Evolutionary conservation across 2,888 invertebrate genomes (phyloP).

Genomic region (Abscondita cerata): DNA sequence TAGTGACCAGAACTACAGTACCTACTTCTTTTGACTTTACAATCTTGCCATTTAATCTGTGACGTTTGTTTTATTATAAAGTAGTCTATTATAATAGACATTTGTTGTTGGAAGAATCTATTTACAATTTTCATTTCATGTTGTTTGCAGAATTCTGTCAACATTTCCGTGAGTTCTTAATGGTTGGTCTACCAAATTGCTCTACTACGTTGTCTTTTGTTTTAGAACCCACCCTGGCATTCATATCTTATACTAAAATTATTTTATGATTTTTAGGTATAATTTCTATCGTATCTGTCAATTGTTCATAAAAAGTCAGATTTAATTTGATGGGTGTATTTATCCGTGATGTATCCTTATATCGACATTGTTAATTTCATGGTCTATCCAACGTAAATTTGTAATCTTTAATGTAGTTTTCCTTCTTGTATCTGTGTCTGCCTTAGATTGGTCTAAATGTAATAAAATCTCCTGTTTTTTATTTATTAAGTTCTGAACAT

Average conservation of each 20-base stretch:
- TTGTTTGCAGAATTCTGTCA: not conserved
- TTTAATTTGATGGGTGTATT: not conserved
- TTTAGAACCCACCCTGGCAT: not conserved
- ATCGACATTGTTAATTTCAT: not conserved
- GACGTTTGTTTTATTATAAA: not conserved
- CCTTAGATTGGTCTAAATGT: too few relatives aligned
- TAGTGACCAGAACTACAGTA: too few relatives aligned
- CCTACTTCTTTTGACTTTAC: too few relatives aligned
- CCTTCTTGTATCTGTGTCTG: not conserved
- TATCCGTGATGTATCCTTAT: not conserved
- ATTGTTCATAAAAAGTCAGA: not conserved
- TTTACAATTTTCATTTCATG: not conserved
- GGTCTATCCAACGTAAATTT: not conserved
- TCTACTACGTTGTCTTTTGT: not conserved
- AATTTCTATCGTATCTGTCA: not conserved
- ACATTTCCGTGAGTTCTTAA: not conserved
- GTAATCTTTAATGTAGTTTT: not conserved
- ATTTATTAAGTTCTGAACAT: not conserved
- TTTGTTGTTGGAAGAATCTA: not conserved
- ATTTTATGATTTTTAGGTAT: not conserved
- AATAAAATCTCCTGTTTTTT: not conserved
- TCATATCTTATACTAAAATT: not conserved
- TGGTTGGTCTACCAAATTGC: not conserved
- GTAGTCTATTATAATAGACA: constrained; percentile 3
- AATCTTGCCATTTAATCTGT: too few relatives aligned